Evolutionary conservation across 1,140 invertebrate genomes (phyloP).

Genomic region (Sminthurinus signatus): DNA sequence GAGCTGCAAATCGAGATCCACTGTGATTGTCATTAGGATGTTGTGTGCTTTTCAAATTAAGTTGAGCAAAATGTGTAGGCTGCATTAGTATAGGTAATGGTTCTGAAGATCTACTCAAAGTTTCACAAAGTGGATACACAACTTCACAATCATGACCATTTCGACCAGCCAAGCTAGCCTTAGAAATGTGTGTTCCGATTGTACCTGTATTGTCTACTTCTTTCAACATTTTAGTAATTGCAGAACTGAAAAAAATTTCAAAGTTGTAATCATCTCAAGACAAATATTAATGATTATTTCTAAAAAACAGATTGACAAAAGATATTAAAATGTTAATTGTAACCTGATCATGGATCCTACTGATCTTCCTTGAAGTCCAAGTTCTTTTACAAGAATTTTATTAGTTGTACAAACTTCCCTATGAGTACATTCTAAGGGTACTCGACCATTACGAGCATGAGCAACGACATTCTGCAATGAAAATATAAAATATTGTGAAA

Average conservation of each 20-base stretch:
- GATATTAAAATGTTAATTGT: too few species aligned
- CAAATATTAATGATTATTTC: neutral
- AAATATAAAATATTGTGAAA: conserved; percentile 17
- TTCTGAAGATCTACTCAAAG: neutral
- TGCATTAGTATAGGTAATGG: conserved; percentile 18
- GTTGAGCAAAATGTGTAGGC: neutral
- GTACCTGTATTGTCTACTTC: conserved; percentile 8
- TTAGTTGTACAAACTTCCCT: conserved; percentile 31
- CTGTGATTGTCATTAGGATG: too few species aligned
- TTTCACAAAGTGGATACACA: conserved; percentile 27
- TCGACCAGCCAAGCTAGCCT: conserved; percentile 27
- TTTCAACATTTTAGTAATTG: conserved; percentile 29
- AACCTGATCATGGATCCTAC: conserved; percentile 23
- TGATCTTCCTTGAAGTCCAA: conserved; percentile 26
- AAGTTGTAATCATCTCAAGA: neutral
- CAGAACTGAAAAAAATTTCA: conserved; percentile 16
- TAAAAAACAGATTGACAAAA: neutral
- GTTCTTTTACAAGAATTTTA: conserved; percentile 25
- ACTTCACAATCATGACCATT: conserved; percentile 26
- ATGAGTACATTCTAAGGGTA: conserved; percentile 29
- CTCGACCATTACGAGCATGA: conserved; percentile 22
- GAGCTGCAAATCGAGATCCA: too few species aligned
- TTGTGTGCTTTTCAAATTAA: too few species aligned
- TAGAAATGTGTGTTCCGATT: conserved; percentile 7
- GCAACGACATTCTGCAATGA: conserved; percentile 34